phyloP scores from a whole-genome alignment of 2,888 invertebrate species.

The Trichogramma evanescens region DNA sequence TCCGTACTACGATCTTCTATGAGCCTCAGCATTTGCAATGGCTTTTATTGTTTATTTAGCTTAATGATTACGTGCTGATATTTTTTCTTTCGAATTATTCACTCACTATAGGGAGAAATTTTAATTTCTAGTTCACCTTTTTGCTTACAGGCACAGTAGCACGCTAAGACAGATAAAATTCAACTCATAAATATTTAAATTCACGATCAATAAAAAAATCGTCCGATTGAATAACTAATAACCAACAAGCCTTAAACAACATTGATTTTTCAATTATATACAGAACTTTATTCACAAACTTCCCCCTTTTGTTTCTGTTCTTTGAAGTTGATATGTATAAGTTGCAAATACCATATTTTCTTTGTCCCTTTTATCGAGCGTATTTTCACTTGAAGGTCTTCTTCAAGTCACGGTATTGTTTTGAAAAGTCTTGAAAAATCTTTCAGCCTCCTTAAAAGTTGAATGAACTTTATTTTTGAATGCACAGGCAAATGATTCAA shows the following conservation, averaged over 20 bases:
- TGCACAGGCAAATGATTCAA: too few relatives aligned
- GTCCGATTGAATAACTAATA: too few relatives aligned
- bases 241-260: too few relatives aligned
- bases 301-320: slow-evolving; percentile 13
- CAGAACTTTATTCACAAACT: not conserved
- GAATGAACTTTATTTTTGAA: slow-evolving; percentile 9
- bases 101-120: too few relatives aligned
- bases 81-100: too few relatives aligned
- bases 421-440: slow-evolving; percentile 6
- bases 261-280: not conserved
- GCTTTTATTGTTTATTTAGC: not conserved
- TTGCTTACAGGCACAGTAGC: too few relatives aligned
- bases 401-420: not conserved
- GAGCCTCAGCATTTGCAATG: not conserved
- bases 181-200: too few relatives aligned
- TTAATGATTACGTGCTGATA: not conserved
- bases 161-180: too few relatives aligned
- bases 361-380: not conserved
- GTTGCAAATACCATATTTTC: not conserved
- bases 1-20: not conserved
- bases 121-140: too few relatives aligned
- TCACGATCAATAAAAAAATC: too few relatives aligned
- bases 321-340: not conserved
- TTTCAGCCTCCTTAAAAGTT: slow-evolving; percentile 11
- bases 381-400: slow-evolving; percentile 11